phyloP scores from a whole-genome alignment of 2,888 invertebrate species.

The Nephrotoma guestfalica region DNA sequence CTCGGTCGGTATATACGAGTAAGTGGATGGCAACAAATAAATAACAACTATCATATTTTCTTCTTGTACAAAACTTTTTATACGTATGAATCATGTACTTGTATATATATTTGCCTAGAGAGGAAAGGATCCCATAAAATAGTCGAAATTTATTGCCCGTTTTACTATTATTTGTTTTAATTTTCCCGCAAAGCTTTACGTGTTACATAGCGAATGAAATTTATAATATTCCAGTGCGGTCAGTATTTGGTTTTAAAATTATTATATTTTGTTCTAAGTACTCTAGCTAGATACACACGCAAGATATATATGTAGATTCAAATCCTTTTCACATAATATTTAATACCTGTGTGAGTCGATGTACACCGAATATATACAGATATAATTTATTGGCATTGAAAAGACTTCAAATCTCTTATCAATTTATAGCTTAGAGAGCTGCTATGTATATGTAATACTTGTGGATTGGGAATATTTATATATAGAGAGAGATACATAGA shows the following conservation, averaged over 20 bases:
- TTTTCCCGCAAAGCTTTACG: neutral
- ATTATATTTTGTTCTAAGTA: neutral
- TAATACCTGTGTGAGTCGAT: neutral
- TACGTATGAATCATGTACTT: neutral
- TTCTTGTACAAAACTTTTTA: neutral
- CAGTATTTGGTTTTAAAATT: neutral
- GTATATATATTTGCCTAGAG: neutral
- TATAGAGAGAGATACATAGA: neutral
- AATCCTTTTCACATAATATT: neutral
- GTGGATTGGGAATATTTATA: neutral
- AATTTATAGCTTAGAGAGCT: neutral
- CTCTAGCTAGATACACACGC: neutral
- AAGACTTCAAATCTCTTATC: neutral
- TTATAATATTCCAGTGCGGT: neutral
- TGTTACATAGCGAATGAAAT: neutral
- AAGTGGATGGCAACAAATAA: neutral
- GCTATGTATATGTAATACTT: neutral
- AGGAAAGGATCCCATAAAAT: neutral
- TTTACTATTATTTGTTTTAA: neutral
- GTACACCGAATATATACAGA: neutral
- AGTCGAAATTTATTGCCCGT: neutral
- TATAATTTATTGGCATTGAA: neutral
- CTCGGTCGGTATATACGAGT: neutral
- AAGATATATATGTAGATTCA: neutral
- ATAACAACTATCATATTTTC: neutral